Conservation (phyloP, 2,797 vertebrate genomes). For the Phylloscopus collybita region DNA sequence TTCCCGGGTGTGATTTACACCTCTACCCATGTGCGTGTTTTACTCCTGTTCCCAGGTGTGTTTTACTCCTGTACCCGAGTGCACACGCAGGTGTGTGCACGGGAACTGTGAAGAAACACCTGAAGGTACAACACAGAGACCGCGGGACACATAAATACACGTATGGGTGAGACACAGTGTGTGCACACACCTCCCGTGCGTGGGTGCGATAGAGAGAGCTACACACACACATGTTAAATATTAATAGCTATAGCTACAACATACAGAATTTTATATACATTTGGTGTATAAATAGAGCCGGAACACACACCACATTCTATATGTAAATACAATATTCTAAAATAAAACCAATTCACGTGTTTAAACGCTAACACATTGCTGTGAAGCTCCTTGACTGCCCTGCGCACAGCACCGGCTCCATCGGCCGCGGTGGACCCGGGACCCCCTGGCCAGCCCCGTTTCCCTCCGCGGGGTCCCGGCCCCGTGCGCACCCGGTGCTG, state of each 20-base stretch:
- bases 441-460: rapidly evolving
- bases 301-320: background rate
- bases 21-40: no score
- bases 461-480: background rate
- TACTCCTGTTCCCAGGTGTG: background rate
- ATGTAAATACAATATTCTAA: background rate
- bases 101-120: background rate
- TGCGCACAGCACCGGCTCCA: background rate
- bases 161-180: background rate
- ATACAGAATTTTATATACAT: no score
- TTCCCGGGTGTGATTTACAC: background rate
- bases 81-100: background rate
- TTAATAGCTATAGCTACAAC: background rate
- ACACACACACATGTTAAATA: background rate
- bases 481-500: background rate
- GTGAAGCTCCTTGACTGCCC: background rate
- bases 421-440: background rate
- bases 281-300: background rate
- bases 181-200: background rate
- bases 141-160: background rate
- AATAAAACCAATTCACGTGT: background rate
- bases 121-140: background rate
- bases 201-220: background rate
- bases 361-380: background rate
- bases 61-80: background rate